A percentile compares a stretch with the other conserved stretches of the same genome.
phyloP scores from a whole-genome alignment of 2,797 vertebrate genomes.

The Taeniopygia guttata region DNA sequence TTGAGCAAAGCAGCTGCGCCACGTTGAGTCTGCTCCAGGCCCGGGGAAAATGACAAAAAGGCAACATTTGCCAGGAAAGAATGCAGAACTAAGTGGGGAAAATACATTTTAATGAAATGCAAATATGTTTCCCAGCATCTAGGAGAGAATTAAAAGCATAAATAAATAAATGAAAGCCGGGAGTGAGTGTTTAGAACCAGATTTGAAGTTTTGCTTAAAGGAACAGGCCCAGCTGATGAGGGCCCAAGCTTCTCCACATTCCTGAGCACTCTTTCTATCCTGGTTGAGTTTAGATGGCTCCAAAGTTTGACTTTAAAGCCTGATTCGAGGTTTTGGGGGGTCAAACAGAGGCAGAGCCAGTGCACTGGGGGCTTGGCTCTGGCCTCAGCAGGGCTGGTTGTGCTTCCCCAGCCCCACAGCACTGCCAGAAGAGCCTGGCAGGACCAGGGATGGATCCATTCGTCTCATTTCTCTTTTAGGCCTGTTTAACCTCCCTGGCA shows the following conservation, averaged over 20 bases:
- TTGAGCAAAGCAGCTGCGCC: conserved; percentile 6
- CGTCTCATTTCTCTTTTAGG: neutral
- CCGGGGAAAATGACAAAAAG: neutral
- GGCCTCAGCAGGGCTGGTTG: neutral
- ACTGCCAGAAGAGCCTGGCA: neutral
- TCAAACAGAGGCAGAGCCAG: neutral
- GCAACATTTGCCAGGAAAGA: neutral
- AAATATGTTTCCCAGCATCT: conserved; percentile 37
- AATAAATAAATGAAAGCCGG: conserved; percentile 23
- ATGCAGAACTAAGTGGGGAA: conserved; percentile 37
- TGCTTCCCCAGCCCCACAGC: neutral
- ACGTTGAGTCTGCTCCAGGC: neutral
- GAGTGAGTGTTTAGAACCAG: neutral
- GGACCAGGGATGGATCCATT: neutral
- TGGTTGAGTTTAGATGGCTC: neutral
- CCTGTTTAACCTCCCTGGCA: neutral
- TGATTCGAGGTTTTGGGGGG: neutral
- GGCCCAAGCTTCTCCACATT: neutral
- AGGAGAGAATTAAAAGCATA: conserved; percentile 53
- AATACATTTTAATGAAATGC: conserved; percentile 60
- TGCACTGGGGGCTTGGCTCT: fast-evolving
- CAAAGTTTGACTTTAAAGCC: neutral
- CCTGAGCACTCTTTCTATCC: neutral
- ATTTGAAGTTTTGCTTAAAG: conserved; percentile 23
- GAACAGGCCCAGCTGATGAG: neutral